phyloP scores from a whole-genome alignment of 1,140 invertebrate species.

The Bombus consobrinus region DNA sequence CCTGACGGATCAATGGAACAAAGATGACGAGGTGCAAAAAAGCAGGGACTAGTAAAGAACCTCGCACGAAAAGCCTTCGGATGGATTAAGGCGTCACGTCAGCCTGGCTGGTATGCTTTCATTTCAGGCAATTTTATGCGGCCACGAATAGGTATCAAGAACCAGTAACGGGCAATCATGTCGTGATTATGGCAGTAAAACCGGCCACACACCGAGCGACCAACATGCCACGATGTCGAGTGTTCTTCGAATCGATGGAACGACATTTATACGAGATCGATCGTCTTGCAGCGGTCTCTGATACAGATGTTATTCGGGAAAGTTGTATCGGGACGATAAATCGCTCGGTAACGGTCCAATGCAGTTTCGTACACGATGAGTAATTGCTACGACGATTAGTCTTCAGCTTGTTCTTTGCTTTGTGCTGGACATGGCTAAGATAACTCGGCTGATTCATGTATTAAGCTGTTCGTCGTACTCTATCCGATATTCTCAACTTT shows the following conservation, averaged over 20 bases:
- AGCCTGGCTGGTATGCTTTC: not conserved
- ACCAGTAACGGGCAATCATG: conserved; percentile 26
- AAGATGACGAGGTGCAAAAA: not conserved
- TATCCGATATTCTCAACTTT: not conserved
- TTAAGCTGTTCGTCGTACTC: not conserved
- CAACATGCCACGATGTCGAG: not conserved
- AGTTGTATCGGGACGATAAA: conserved; percentile 5
- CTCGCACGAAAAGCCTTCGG: not conserved
- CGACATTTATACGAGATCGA: conserved; percentile 35
- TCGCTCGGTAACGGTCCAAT: not conserved
- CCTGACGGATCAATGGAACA: not conserved
- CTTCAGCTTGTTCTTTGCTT: not conserved
- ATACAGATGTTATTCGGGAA: conserved; percentile 16
- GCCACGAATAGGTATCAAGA: conserved; percentile 20
- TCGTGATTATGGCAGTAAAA: conserved; percentile 21
- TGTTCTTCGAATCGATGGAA: not conserved
- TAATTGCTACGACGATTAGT: conserved; percentile 20
- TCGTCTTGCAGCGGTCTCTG: not conserved
- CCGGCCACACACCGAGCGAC: not conserved
- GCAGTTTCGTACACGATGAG: conserved; percentile 9
- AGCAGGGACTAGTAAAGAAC: not conserved
- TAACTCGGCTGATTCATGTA: conserved; percentile 34
- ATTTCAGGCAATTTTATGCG: conserved; percentile 34
- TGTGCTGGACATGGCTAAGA: not conserved
- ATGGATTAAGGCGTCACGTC: conserved; percentile 28